Percentiles rank a stretch among this genome's conserved stretches.
Conservation (phyloP, 2,888 invertebrate species). For the Mesochorus sp. region DNA sequence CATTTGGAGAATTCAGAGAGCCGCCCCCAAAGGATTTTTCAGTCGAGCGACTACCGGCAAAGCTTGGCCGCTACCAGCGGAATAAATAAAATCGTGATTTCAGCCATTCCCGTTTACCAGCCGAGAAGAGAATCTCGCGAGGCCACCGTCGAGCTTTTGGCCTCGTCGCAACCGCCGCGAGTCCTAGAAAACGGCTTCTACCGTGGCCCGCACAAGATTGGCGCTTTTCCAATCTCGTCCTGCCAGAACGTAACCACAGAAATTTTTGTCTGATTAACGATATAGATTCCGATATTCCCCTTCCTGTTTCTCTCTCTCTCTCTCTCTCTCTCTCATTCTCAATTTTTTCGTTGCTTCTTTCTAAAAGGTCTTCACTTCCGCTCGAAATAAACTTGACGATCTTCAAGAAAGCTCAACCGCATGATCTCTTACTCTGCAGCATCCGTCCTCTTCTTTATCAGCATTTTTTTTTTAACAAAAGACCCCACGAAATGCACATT, state of each 20-base stretch:
- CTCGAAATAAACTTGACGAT: constrained; percentile 39
- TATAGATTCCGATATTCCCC: constrained; percentile 76
- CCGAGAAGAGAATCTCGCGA: constrained; percentile 31
- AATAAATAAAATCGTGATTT: constrained; percentile 75
- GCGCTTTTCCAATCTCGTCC: constrained; percentile 75
- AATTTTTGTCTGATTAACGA: constrained; percentile 78
- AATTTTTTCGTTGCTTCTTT: constrained; percentile 36
- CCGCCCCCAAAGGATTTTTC: constrained; percentile 67
- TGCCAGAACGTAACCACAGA: constrained; percentile 75
- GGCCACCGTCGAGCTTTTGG: constrained; percentile 50
- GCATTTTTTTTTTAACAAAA: too few relatives aligned
- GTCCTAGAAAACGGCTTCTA: constrained; percentile 36
- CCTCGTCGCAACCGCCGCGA: constrained; percentile 33
- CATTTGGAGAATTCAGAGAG: constrained; percentile 64
- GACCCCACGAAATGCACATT: too few relatives aligned
- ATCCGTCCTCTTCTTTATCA: too few relatives aligned
- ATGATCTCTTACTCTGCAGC: too few relatives aligned
- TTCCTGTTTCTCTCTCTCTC: constrained; percentile 35
- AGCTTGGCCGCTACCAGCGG: constrained; percentile 55
- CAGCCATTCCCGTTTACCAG: constrained; percentile 64
- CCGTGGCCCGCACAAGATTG: constrained; percentile 70
- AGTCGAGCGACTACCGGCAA: constrained; percentile 62
- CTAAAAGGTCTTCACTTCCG: constrained; percentile 51
- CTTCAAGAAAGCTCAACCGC: constrained; percentile 5
- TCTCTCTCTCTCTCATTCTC: background rate